Percentiles rank a stretch among this genome's conserved stretches.
phyloP scores from a whole-genome alignment of 2,888 invertebrate genomes.

The Panzeria rudis region DNA sequence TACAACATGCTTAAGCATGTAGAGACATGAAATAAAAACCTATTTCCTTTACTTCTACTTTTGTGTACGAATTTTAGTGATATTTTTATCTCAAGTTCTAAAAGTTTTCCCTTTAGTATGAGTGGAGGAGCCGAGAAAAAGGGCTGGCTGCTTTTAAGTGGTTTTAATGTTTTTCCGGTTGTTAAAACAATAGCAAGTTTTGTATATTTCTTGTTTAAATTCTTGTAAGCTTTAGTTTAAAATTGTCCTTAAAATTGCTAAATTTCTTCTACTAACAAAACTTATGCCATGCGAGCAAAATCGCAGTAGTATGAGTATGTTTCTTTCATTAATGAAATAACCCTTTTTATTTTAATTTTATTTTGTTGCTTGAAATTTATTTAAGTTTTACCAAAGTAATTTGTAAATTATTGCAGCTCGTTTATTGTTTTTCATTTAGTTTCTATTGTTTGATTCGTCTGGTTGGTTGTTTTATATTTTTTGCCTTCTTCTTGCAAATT shows the following conservation, averaged over 20 bases:
- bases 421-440: constrained; percentile 28
- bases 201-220: not conserved
- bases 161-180: constrained; percentile 62
- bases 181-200: constrained; percentile 54
- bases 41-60: constrained; percentile 17
- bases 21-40: constrained; percentile 36
- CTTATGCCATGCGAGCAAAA: not conserved
- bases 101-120: constrained; percentile 31
- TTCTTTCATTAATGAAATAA: not conserved
- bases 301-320: not conserved
- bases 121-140: not conserved
- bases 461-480: not conserved
- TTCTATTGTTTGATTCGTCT: constrained; percentile 38
- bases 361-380: constrained; percentile 24
- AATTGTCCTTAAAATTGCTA: constrained; percentile 11
- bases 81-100: constrained; percentile 1
- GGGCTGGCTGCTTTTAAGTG: constrained; percentile 51
- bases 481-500: constrained; percentile 8
- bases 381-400: constrained; percentile 59
- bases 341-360: constrained; percentile 36
- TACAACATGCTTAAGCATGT: constrained; percentile 50
- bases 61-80: not conserved
- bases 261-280: not conserved
- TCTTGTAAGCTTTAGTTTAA: not conserved
- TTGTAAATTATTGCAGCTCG: constrained; percentile 59